Evolutionary conservation across 2,113 vertebrate genomes (phyloP).

Genomic region (Oncorhynchus nerka): DNA sequence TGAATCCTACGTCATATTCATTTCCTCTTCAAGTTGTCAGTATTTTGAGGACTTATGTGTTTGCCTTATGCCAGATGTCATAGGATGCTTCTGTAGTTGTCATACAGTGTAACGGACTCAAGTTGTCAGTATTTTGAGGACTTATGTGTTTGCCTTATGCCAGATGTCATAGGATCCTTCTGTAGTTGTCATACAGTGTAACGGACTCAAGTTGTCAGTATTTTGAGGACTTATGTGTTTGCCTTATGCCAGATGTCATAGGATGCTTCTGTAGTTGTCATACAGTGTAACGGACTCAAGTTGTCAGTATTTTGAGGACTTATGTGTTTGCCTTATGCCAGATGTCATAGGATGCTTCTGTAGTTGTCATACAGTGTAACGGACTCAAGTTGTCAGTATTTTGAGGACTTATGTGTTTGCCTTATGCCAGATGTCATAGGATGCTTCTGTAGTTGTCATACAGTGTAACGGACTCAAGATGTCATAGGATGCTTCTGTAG

Average conservation of each 20-base stretch:
- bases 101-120: neutral
- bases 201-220: too few relatives aligned
- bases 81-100: neutral
- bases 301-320: neutral
- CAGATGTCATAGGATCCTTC: too few relatives aligned
- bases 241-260: too few relatives aligned
- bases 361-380: neutral
- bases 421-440: neutral
- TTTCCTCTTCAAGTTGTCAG: neutral
- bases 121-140: too few relatives aligned
- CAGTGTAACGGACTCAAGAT: neutral
- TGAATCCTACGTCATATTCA: neutral
- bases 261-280: too few relatives aligned
- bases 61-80: neutral
- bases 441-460: neutral
- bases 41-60: neutral
- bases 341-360: neutral
- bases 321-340: neutral
- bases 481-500: neutral
- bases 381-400: neutral
- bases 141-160: too few relatives aligned
- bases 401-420: neutral
- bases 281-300: too few relatives aligned
- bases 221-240: too few relatives aligned
- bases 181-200: too few relatives aligned